These are phyloP conservation scores for Eleginops maclovinus DNA, from an alignment of 2,113 vertebrate genomes.

Conservation along the genomic window DNA sequence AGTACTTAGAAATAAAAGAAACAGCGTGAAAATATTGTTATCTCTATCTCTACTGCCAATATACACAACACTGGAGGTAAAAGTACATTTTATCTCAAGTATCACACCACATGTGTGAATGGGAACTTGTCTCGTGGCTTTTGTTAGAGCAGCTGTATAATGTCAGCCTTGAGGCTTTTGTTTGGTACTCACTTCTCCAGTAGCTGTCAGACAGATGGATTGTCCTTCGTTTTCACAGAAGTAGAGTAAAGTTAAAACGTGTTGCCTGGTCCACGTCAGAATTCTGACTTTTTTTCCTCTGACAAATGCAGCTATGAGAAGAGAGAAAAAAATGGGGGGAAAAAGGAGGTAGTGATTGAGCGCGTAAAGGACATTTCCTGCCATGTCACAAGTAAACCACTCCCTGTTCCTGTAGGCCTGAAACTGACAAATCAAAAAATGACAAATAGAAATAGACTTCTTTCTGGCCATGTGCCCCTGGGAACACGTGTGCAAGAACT, in stretches of 20 bases:
- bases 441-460: too few relatives aligned
- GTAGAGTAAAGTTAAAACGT: background rate
- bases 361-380: constrained; percentile 45
- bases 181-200: constrained; percentile 54
- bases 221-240: constrained; percentile 23
- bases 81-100: background rate
- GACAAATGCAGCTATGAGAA: constrained; percentile 5
- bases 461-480: too few relatives aligned
- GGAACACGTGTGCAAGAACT: too few relatives aligned
- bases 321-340: constrained; percentile 19
- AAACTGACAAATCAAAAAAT: too few relatives aligned
- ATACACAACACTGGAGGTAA: background rate
- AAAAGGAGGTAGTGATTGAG: background rate
- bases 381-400: constrained; percentile 47
- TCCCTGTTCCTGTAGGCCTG: constrained; percentile 19
- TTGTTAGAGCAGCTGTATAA: background rate
- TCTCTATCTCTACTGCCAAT: background rate
- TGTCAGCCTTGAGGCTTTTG: background rate
- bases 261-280: background rate
- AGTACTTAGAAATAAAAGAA: background rate
- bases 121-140: constrained; percentile 6
- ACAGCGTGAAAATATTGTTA: background rate
- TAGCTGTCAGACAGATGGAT: constrained; percentile 5
- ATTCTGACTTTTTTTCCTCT: background rate
- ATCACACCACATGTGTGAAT: background rate